Conservation (phyloP, 2,113 vertebrate genomes). For the Megaleporinus macrocephalus region DNA sequence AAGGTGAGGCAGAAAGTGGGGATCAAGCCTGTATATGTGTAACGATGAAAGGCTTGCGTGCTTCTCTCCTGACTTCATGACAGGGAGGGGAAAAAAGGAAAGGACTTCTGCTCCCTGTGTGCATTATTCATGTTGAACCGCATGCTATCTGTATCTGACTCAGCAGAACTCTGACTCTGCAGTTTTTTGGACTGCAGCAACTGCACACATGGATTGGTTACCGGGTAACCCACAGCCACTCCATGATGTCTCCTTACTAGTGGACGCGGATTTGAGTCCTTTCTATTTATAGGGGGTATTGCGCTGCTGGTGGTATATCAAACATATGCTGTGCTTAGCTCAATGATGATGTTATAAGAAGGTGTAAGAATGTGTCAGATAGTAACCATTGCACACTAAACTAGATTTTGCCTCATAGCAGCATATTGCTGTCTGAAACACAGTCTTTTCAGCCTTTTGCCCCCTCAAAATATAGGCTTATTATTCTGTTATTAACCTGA, state of each 20-base stretch:
- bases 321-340: neutral
- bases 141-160: conserved; percentile 38
- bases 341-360: neutral
- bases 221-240: conserved; percentile 26
- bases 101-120: conserved; percentile 63
- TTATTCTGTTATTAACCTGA: no score
- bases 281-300: neutral
- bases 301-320: no score
- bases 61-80: neutral
- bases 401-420: neutral
- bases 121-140: conserved; percentile 69
- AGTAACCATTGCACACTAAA: neutral
- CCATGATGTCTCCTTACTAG: neutral
- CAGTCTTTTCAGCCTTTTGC: neutral
- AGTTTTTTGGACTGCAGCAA: conserved; percentile 56
- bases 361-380: neutral
- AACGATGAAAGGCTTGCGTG: no score
- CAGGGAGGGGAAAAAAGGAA: conserved; percentile 62
- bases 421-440: neutral
- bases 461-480: no score
- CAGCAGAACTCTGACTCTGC: conserved; percentile 71
- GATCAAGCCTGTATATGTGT: neutral
- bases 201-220: neutral
- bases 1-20: neutral
- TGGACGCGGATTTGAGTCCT: neutral